Conservation (phyloP, 2,113 vertebrate genomes). For the Eudyptes chrysolophus region DNA sequence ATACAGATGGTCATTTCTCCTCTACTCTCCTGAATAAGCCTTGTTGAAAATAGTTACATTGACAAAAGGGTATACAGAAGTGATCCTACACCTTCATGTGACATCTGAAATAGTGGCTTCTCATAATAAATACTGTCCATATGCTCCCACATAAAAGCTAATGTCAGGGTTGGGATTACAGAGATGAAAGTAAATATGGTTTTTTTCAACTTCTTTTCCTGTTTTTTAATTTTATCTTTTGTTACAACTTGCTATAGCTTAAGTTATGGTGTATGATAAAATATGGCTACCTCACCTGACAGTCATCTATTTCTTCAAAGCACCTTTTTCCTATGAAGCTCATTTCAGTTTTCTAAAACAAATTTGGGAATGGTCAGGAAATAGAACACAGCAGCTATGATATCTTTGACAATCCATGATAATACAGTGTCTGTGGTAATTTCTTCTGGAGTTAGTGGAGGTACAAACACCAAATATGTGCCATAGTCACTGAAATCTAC, state of each 20-base stretch:
- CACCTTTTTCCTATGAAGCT: background rate
- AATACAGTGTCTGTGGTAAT: background rate
- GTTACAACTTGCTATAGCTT: background rate
- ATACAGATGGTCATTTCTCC: background rate
- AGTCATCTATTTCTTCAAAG: background rate
- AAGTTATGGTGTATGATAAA: background rate
- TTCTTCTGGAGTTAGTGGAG: background rate
- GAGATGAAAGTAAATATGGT: background rate
- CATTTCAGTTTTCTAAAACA: background rate
- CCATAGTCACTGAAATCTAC: background rate
- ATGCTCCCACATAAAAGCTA: background rate
- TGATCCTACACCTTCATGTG: background rate
- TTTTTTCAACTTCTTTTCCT: background rate
- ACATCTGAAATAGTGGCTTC: background rate
- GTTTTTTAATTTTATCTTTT: background rate
- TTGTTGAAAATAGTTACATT: background rate
- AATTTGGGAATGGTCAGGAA: background rate
- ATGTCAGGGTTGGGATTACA: fast-evolving
- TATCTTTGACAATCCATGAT: background rate
- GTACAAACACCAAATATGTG: background rate
- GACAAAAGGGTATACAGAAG: background rate
- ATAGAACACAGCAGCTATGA: background rate
- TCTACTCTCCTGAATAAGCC: background rate
- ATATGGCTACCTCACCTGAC: background rate
- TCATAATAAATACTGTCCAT: background rate